These are phyloP conservation scores for Adela reaumurella DNA, from an alignment of 2,888 invertebrate species.

Conservation along the genomic window DNA sequence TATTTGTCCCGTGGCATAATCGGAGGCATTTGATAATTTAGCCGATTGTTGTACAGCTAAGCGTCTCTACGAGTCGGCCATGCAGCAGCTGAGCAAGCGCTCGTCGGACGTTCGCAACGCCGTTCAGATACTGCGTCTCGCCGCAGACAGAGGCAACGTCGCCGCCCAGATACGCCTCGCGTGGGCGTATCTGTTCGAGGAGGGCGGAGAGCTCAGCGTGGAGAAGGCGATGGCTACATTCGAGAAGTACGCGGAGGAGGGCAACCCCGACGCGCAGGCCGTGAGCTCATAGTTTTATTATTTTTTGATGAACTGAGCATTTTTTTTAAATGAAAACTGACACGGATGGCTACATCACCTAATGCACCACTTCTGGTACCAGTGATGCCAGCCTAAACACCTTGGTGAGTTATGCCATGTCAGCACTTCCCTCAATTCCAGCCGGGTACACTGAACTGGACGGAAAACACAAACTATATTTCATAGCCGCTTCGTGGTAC, in stretches of 20 bases:
- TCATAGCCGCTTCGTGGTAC: slow-evolving; percentile 1
- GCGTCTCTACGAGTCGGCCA: slow-evolving; percentile 68
- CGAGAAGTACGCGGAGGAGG: slow-evolving; percentile 67
- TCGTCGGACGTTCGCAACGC: slow-evolving; percentile 71
- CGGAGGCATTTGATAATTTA: too few relatives aligned
- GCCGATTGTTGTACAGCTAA: slow-evolving; percentile 53
- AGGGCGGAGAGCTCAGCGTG: slow-evolving; percentile 71
- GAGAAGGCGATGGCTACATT: slow-evolving; percentile 73
- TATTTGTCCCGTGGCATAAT: too few relatives aligned
- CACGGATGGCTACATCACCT: too few relatives aligned
- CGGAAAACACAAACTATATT: slow-evolving; percentile 3
- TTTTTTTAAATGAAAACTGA: slow-evolving; percentile 2
- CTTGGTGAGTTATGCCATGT: too few relatives aligned
- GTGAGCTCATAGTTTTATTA: slow-evolving; percentile 37
- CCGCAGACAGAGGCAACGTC: slow-evolving; percentile 75
- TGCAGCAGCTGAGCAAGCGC: slow-evolving; percentile 64
- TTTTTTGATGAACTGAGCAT: neutral
- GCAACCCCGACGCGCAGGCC: slow-evolving; percentile 87
- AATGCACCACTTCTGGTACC: too few relatives aligned
- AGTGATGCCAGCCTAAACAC: too few relatives aligned
- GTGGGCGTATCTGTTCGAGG: slow-evolving; percentile 86
- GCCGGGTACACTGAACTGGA: neutral
- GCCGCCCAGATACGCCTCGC: slow-evolving; percentile 83
- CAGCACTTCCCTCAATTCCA: too few relatives aligned
- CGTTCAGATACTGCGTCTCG: slow-evolving; percentile 71